A percentile compares a stretch with the other conserved stretches of the same genome.
These are phyloP conservation scores for Phragmatobia fuliginosa DNA, from an alignment of 2,888 invertebrate species.

Conservation along the genomic window DNA sequence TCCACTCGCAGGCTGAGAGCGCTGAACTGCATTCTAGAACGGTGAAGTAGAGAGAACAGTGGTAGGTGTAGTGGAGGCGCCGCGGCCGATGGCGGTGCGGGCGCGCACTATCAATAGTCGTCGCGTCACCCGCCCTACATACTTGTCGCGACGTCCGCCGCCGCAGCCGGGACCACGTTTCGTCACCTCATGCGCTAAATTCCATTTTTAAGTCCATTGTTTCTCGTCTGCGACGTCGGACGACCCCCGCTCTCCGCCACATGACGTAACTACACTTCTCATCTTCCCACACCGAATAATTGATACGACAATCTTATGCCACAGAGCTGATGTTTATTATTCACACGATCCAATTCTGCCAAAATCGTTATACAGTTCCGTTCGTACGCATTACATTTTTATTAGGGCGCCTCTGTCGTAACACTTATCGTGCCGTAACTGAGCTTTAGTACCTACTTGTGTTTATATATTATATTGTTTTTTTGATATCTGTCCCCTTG, in stretches of 20 bases:
- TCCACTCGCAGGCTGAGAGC: constrained; percentile 51
- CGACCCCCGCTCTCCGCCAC: constrained; percentile 48
- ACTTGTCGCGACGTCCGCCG: constrained; percentile 65
- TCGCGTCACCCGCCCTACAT: constrained; percentile 78
- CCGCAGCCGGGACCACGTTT: constrained; percentile 68
- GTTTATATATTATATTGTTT: constrained; percentile 57
- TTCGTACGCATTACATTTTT: constrained; percentile 59
- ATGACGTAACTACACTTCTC: constrained; percentile 60
- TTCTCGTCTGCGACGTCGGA: constrained; percentile 53
- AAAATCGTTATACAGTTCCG: constrained; percentile 68
- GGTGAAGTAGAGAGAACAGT: constrained; percentile 53
- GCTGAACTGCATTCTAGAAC: constrained; percentile 56
- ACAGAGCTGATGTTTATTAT: constrained; percentile 72
- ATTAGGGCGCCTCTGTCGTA: constrained; percentile 58
- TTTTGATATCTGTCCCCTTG: constrained; percentile 42
- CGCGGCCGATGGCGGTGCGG: constrained; percentile 35
- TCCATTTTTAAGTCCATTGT: constrained; percentile 73
- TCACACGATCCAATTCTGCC: constrained; percentile 77
- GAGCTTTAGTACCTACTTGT: constrained; percentile 31
- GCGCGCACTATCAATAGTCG: constrained; percentile 76
- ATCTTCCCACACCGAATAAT: constrained; percentile 59
- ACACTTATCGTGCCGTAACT: constrained; percentile 40
- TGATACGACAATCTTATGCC: constrained; percentile 62
- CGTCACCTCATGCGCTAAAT: constrained; percentile 77
- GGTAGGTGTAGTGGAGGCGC: constrained; percentile 44